Evolutionary conservation across 1,140 invertebrate genomes (phyloP).

Genomic region (Drosophila auraria): DNA sequence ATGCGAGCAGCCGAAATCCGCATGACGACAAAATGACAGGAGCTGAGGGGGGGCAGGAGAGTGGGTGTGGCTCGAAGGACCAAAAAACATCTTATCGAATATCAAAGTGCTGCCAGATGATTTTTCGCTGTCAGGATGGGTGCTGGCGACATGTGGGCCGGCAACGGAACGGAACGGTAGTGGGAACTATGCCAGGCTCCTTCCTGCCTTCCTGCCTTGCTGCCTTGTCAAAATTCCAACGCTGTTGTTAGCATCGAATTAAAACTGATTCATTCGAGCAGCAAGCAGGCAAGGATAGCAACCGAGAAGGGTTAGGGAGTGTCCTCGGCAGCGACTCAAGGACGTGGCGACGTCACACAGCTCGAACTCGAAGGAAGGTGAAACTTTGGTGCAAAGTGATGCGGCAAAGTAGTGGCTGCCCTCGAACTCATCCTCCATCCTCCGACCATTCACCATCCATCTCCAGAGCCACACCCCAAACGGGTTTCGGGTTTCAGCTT

Average conservation of each 20-base stretch:
- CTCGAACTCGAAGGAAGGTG: constrained; percentile 1
- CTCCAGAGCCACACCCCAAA: neutral
- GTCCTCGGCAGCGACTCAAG: constrained; percentile 2
- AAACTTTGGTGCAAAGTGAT: constrained; percentile 36
- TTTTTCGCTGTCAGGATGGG: constrained; percentile 53
- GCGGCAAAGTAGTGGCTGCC: constrained; percentile 25
- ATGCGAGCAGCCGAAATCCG: constrained; percentile 36
- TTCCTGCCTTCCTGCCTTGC: neutral
- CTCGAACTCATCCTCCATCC: neutral
- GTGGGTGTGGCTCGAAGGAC: constrained; percentile 7
- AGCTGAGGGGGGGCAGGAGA: neutral
- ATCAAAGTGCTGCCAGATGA: constrained; percentile 79
- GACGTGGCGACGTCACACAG: constrained; percentile 14
- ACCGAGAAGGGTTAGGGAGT: neutral
- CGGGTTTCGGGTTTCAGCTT: constrained; percentile 7
- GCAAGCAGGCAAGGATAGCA: neutral
- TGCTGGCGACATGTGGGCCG: constrained; percentile 4
- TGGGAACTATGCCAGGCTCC: constrained; percentile 28
- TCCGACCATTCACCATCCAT: too few relatives aligned
- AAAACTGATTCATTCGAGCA: constrained; percentile 53
- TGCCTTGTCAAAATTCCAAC: constrained; percentile 38
- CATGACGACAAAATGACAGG: constrained; percentile 53
- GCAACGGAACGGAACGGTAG: neutral
- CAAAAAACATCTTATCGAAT: constrained; percentile 69
- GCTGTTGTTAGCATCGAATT: constrained; percentile 49